Conservation (phyloP, 2,113 vertebrate genomes). For the Silurus glanis region DNA sequence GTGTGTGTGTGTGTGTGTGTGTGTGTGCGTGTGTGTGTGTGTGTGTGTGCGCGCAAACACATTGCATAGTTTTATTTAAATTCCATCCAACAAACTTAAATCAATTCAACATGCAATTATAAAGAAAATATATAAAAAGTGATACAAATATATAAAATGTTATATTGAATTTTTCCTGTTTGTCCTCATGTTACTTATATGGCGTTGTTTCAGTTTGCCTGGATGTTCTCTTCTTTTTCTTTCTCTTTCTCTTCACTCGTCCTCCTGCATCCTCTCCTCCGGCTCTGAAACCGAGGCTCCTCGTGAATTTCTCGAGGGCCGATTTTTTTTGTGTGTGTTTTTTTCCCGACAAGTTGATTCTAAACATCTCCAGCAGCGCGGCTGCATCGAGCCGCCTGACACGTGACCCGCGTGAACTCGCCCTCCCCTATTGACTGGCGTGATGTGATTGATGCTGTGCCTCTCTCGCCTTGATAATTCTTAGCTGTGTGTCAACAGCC, state of each 20-base stretch:
- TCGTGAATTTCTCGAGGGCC: constrained; percentile 54
- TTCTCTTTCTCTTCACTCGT: background rate
- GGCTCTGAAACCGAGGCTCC: constrained; percentile 22
- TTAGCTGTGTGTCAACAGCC: constrained; percentile 60
- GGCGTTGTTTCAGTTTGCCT: background rate
- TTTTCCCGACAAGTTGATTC: constrained; percentile 53
- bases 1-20: background rate
- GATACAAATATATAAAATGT: too few species aligned
- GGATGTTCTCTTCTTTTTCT: background rate
- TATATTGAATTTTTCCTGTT: too few species aligned
- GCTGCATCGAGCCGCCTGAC: constrained; percentile 54
- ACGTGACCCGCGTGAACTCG: constrained; percentile 62
- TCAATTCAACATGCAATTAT: too few species aligned
- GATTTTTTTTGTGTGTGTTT: constrained; percentile 28
- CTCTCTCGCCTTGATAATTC: constrained; percentile 57
- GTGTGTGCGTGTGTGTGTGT: background rate
- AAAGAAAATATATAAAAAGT: background rate
- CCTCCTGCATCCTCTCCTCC: background rate
- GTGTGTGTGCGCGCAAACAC: too few species aligned
- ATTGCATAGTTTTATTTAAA: too few species aligned
- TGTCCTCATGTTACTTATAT: too few species aligned
- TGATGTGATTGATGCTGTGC: constrained; percentile 63
- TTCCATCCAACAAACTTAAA: background rate
- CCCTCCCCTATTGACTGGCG: constrained; percentile 58
- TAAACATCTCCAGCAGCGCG: constrained; percentile 51